Conservation (phyloP, 2,113 vertebrate genomes). For the Orientallactaga bullata region DNA sequence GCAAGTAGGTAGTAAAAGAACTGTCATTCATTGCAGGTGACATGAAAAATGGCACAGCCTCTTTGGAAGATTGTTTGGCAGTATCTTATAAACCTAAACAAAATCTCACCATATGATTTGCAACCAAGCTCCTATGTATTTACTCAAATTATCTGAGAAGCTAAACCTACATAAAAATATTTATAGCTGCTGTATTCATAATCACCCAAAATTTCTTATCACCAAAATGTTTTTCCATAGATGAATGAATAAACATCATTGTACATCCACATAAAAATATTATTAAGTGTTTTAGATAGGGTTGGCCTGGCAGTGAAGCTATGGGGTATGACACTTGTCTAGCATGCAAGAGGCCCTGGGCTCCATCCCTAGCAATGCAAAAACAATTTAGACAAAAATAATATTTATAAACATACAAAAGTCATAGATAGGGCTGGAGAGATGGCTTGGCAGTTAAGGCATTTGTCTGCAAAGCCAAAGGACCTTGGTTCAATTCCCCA, state of each 20-base stretch:
- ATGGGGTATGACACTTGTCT: too few species aligned
- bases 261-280: background rate
- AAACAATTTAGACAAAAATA: background rate
- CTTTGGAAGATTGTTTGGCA: background rate
- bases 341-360: background rate
- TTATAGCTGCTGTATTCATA: background rate
- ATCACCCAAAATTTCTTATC: background rate
- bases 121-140: background rate
- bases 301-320: background rate
- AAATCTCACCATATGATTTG: background rate
- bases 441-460: too few species aligned
- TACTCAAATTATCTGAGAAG: background rate
- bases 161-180: background rate
- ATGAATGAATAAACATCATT: background rate
- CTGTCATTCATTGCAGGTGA: background rate
- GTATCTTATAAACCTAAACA: slow-evolving; percentile 30
- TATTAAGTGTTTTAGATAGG: background rate
- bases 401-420: background rate
- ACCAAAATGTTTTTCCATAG: background rate
- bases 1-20: background rate
- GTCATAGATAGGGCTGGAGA: background rate
- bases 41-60: background rate
- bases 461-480: too few species aligned
- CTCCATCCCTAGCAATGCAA: background rate
- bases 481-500: too few species aligned